These are phyloP conservation scores for Drosophila elegans DNA, from an alignment of 1,140 invertebrate genomes.

Conservation along the genomic window DNA sequence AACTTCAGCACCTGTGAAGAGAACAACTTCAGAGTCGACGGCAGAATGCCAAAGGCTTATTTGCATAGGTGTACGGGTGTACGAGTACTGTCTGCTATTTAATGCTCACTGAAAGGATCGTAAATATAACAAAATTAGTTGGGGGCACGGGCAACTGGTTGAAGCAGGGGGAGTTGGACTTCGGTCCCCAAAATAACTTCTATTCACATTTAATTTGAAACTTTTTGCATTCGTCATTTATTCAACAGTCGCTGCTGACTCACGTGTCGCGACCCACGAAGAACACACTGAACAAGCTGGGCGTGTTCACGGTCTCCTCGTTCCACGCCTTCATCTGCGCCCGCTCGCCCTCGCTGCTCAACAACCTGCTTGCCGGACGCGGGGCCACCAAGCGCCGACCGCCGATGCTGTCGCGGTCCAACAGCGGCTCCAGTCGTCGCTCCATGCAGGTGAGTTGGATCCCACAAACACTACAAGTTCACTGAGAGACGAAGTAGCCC, in stretches of 20 bases:
- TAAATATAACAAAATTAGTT: constrained; percentile 26
- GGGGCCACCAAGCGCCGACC: constrained; percentile 94
- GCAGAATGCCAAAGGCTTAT: constrained; percentile 52
- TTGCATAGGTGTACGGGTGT: constrained; percentile 40
- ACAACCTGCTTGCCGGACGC: constrained; percentile 95
- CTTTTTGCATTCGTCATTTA: constrained; percentile 29
- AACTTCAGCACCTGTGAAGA: constrained; percentile 61
- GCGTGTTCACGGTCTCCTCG: constrained; percentile 98
- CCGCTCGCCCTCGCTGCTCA: constrained; percentile 95
- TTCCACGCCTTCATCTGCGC: constrained; percentile 99
- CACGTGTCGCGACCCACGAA: constrained; percentile 98
- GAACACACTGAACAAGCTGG: constrained; percentile 96
- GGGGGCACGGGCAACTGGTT: neutral
- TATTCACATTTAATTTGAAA: constrained; percentile 20
- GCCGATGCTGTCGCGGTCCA: constrained; percentile 94
- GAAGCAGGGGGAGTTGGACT: neutral
- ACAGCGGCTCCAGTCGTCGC: constrained; percentile 92
- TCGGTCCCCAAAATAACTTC: constrained; percentile 26
- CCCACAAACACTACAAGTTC: neutral
- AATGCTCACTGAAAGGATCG: constrained; percentile 8
- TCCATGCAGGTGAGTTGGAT: constrained; percentile 89
- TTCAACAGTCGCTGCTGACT: constrained; percentile 94
- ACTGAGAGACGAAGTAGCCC: neutral
- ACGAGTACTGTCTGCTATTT: neutral
- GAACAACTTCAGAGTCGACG: constrained; percentile 39